Conservation (phyloP, 64 coral and sea anemone genomes). For the Hydrozoanthus tunicans region DNA sequence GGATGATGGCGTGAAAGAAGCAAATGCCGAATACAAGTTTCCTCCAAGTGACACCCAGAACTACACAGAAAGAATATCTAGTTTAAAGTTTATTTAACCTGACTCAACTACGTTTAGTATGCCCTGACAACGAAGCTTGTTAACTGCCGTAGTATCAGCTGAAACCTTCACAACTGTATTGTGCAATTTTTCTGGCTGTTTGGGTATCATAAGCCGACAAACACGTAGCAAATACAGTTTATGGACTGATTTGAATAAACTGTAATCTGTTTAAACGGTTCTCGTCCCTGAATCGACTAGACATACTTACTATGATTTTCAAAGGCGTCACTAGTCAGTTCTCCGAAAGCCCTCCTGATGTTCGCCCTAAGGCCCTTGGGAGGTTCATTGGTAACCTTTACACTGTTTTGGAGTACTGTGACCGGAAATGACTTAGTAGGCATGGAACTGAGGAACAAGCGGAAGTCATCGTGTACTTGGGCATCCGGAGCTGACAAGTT, state of each 20-base stretch:
- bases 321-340: constrained; percentile 87
- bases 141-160: no score
- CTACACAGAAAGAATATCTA: constrained; percentile 26
- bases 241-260: neutral
- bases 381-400: constrained; percentile 98
- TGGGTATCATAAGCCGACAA: no score
- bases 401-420: constrained; percentile 98
- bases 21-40: constrained; percentile 97
- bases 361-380: constrained; percentile 97
- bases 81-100: neutral
- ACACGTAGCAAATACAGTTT: neutral
- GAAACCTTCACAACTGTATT: no score
- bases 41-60: constrained; percentile 92
- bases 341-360: constrained; percentile 95
- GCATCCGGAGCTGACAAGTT: constrained; percentile 73
- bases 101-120: no score
- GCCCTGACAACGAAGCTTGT: no score
- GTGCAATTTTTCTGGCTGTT: no score
- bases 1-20: constrained; percentile 99
- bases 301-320: constrained; percentile 87
- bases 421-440: constrained; percentile 93
- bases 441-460: constrained; percentile 99
- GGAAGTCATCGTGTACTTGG: constrained; percentile 98
- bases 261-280: neutral
- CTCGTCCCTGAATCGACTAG: neutral